Evolutionary conservation across 2,888 invertebrate species (phyloP).

Genomic region (Cerastis leucographa): DNA sequence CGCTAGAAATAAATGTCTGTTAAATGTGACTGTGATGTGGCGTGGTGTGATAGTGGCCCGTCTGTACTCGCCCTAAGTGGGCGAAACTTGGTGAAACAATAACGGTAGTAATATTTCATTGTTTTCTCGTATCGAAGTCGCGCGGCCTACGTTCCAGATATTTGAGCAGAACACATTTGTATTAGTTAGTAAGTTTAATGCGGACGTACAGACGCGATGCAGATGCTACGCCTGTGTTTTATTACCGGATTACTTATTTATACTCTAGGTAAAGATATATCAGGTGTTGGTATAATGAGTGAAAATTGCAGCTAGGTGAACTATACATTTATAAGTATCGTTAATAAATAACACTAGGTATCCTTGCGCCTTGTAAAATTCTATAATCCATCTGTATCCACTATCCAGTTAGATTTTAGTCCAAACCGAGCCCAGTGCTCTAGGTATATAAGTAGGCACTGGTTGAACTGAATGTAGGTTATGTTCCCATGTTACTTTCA

Average conservation of each 20-base stretch:
- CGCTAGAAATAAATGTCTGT: not conserved
- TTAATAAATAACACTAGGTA: not conserved
- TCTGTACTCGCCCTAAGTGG: constrained; percentile 40
- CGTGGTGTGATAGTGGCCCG: not conserved
- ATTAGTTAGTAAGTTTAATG: constrained; percentile 69
- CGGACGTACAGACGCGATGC: constrained; percentile 51
- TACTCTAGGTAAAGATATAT: not conserved
- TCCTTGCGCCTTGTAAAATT: not conserved
- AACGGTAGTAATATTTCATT: constrained; percentile 79
- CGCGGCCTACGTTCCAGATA: constrained; percentile 64
- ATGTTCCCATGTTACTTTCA: not conserved
- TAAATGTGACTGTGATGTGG: not conserved
- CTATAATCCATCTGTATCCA: not conserved
- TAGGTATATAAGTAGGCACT: too few relatives aligned
- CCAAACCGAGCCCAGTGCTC: not conserved
- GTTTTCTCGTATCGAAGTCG: constrained; percentile 74
- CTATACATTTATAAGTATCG: not conserved
- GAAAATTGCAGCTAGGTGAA: not conserved
- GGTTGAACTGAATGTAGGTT: not conserved
- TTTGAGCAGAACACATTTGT: constrained; percentile 67
- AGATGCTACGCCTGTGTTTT: constrained; percentile 48
- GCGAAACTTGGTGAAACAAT: constrained; percentile 79
- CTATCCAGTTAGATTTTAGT: not conserved
- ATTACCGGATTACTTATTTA: constrained; percentile 18
- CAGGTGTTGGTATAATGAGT: not conserved